Conservation (phyloP, 2,797 vertebrate species). For the Pseudochromis fuscus region DNA sequence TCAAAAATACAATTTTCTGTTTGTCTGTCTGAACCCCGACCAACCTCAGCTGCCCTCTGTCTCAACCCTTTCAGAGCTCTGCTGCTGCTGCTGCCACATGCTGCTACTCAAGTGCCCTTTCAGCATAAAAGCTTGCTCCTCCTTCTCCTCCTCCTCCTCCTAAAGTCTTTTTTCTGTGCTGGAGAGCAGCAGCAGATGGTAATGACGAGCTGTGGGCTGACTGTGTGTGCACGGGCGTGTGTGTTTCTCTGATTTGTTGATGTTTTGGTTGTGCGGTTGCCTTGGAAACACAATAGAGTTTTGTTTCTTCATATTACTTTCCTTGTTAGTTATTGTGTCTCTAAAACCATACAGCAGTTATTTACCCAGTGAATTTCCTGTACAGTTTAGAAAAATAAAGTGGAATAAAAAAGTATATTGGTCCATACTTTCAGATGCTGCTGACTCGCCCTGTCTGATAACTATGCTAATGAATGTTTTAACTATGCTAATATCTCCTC, state of each 20-base stretch:
- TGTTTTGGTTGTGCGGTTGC: conserved; percentile 52
- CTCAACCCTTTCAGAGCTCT: conserved; percentile 49
- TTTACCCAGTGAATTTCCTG: too few species aligned
- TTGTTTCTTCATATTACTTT: not conserved
- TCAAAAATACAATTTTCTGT: not conserved
- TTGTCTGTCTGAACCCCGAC: conserved; percentile 36
- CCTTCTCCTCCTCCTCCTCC: conserved; percentile 28
- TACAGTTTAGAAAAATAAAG: not conserved
- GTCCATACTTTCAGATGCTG: conserved; percentile 12
- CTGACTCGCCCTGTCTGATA: conserved; percentile 48
- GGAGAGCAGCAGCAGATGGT: conserved; percentile 81
- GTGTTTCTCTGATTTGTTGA: conserved; percentile 9
- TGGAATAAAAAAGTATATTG: not conserved
- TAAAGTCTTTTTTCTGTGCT: conserved; percentile 41
- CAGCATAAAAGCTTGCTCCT: conserved; percentile 50
- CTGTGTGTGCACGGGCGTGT: conserved; percentile 8
- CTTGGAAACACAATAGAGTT: conserved; percentile 28
- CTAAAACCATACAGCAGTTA: too few species aligned
- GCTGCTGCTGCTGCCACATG: conserved; percentile 64
- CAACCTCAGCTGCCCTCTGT: conserved; percentile 30
- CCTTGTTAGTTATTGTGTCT: too few species aligned
- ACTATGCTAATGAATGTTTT: conserved; percentile 68
- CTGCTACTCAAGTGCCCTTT: conserved; percentile 73
- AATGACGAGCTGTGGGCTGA: conserved; percentile 50
- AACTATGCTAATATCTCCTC: conserved; percentile 63